phyloP scores from a whole-genome alignment of 1,140 invertebrate species.

The Aphaenogaster ashmeadi region DNA sequence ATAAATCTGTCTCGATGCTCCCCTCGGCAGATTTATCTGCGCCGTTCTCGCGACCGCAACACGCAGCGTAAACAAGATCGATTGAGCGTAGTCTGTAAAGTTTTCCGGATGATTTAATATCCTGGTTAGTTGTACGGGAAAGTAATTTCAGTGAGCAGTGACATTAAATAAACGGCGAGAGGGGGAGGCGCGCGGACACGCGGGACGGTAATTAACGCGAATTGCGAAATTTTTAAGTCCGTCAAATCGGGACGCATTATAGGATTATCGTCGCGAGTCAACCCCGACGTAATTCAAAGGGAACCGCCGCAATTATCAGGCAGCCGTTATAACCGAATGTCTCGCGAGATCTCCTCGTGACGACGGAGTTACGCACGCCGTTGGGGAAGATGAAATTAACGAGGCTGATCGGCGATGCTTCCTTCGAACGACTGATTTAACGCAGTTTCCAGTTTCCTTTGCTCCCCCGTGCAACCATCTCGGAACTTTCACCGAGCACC shows the following conservation, averaged over 20 bases:
- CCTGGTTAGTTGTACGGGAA: slow-evolving; percentile 48
- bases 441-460: slow-evolving; percentile 63
- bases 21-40: slow-evolving; percentile 51
- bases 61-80: slow-evolving; percentile 60
- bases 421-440: slow-evolving; percentile 63
- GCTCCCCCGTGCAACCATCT: slow-evolving; percentile 46
- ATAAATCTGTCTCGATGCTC: slow-evolving; percentile 57
- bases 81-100: slow-evolving; percentile 61
- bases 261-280: slow-evolving; percentile 28
- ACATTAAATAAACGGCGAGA: slow-evolving; percentile 40
- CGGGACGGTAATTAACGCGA: slow-evolving; percentile 18
- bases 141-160: slow-evolving; percentile 48
- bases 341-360: slow-evolving; percentile 36
- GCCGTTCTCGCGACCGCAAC: slow-evolving; percentile 57
- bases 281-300: slow-evolving; percentile 24
- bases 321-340: slow-evolving; percentile 14
- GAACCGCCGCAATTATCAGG: slow-evolving; percentile 31
- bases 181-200: not conserved
- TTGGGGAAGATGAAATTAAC: slow-evolving; percentile 49
- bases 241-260: not conserved
- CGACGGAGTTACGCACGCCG: slow-evolving; percentile 32
- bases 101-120: slow-evolving; percentile 66
- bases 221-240: slow-evolving; percentile 24
- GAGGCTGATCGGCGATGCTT: slow-evolving; percentile 54
- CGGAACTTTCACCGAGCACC: slow-evolving; percentile 51